Evolutionary conservation across 2,113 vertebrate genomes (phyloP).

Genomic region (Rhabdomys dilectus): DNA sequence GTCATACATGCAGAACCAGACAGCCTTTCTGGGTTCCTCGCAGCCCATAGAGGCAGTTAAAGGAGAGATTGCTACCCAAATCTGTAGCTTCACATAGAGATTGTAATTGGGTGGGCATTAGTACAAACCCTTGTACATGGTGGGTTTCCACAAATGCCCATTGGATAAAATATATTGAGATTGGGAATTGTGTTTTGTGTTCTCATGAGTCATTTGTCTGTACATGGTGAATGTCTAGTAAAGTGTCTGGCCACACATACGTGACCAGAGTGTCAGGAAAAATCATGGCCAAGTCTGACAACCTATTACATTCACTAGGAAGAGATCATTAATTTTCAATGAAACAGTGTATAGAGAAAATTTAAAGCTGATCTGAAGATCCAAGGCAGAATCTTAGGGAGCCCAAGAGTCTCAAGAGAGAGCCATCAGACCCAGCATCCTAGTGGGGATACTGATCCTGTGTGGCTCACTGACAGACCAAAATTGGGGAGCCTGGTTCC

Average conservation of each 20-base stretch:
- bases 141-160: background rate
- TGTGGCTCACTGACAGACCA: background rate
- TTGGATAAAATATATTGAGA: background rate
- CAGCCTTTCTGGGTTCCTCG: background rate
- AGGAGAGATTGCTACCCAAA: background rate
- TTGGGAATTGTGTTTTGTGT: background rate
- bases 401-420: background rate
- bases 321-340: background rate
- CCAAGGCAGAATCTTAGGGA: background rate
- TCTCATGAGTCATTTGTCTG: background rate
- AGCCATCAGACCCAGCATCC: background rate
- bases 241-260: background rate
- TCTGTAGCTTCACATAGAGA: background rate
- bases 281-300: background rate
- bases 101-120: no score
- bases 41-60: background rate
- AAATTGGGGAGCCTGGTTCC: background rate
- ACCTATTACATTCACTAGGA: background rate
- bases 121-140: background rate
- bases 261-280: background rate
- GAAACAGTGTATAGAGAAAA: background rate
- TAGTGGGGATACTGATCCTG: no score
- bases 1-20: background rate
- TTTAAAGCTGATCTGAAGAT: conserved; percentile 23
- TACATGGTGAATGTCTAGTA: background rate